Conservation (phyloP, 2,113 vertebrate genomes). For the Antechinus stuartii region DNA sequence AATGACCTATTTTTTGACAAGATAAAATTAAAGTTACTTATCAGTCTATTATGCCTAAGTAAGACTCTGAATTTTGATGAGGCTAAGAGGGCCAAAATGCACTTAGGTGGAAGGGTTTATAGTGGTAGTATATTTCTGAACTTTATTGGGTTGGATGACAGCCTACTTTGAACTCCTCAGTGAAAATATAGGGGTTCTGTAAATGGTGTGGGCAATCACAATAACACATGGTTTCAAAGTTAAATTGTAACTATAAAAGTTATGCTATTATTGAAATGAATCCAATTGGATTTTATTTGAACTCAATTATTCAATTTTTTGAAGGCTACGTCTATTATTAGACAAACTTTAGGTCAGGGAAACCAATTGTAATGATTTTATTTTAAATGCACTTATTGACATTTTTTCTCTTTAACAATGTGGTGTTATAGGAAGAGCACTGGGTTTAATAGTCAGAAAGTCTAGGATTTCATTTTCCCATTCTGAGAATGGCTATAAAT, state of each 20-base stretch:
- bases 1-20: neutral
- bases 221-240: neutral
- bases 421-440: neutral
- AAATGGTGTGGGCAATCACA: neutral
- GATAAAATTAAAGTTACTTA: neutral
- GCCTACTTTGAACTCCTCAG: neutral
- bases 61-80: neutral
- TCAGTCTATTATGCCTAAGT: neutral
- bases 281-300: neutral
- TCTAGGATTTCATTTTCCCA: too few relatives aligned
- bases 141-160: neutral
- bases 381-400: neutral
- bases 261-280: neutral
- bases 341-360: neutral
- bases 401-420: neutral
- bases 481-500: too few relatives aligned
- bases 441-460: neutral
- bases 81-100: neutral
- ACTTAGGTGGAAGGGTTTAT: neutral
- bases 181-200: neutral
- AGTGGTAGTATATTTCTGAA: neutral
- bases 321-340: neutral
- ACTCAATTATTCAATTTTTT: neutral
- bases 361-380: neutral
- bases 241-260: neutral